Evolutionary conservation across 2,888 invertebrate species (phyloP).

Genomic region (Tillus elongatus): DNA sequence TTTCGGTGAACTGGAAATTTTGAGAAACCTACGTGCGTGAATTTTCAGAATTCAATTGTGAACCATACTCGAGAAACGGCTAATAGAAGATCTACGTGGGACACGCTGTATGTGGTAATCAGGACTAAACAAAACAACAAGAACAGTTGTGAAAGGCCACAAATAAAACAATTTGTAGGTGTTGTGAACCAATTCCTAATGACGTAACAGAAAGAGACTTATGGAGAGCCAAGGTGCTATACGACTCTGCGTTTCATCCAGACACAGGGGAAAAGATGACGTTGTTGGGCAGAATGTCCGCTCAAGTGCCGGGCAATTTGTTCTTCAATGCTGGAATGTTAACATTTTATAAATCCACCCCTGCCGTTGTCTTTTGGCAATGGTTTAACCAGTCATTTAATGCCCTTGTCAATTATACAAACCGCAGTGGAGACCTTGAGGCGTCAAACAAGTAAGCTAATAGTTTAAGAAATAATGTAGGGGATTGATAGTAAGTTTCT

Average conservation of each 20-base stretch:
- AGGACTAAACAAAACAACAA: too few species aligned
- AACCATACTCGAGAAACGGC: too few species aligned
- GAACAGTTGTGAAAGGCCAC: too few species aligned
- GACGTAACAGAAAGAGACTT: constrained; percentile 69
- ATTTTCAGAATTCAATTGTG: too few species aligned
- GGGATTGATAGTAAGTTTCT: too few species aligned
- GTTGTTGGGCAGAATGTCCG: constrained; percentile 91
- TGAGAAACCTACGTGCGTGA: too few species aligned
- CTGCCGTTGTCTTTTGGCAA: constrained; percentile 92
- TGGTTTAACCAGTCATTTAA: constrained; percentile 94
- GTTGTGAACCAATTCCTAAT: constrained; percentile 41
- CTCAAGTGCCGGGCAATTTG: constrained; percentile 97
- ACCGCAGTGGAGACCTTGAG: constrained; percentile 74
- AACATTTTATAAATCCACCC: constrained; percentile 87
- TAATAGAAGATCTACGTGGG: too few species aligned
- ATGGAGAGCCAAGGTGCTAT: constrained; percentile 89
- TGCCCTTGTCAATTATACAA: constrained; percentile 96
- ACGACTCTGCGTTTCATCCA: constrained; percentile 97
- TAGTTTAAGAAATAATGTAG: background rate
- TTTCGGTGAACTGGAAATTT: too few species aligned
- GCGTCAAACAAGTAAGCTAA: constrained; percentile 48
- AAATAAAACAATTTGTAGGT: background rate
- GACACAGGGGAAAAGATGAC: constrained; percentile 97
- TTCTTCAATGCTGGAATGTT: constrained; percentile 95
- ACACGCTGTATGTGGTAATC: too few species aligned